Base-by-base conservation (phyloP, 2,888 invertebrate species). In the Andrena minutula region DNA sequence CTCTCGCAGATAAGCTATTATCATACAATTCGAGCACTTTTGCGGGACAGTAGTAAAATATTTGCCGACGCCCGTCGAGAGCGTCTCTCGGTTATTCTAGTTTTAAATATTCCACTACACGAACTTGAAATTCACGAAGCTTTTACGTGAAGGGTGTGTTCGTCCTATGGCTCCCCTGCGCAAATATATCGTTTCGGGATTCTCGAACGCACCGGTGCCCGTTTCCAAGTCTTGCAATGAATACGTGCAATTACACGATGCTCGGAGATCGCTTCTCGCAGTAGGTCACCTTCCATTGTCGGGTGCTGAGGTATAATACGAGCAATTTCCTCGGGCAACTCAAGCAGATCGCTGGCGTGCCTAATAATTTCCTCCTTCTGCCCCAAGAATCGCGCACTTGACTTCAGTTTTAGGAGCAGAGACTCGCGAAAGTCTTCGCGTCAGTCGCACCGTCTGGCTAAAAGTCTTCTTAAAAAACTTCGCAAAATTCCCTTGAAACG, bases 331-430 rank as follows among this genome's bases (percentile, higher is more conserved):
- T 75, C 53, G 63, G 71, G 41, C 69, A 78, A 78, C 66, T 86
- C 63, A 51, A 78, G 70, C 74, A 73, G 76, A 78, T 81, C 78
- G 78, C 49, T 69, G 75, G 61, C 75, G 58, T 35, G 71, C 70
- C 68, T 80, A 83, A 83, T 75, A 78, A 83, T 83, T 83, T 83
- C 75, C 86, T 79, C 64, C 41, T 86, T 68, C 73, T 78, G 72
- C 72, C 72, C 53, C 66, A 71, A 83, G 73, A 84, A 75, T 68
- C 58, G 35, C 69, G 51, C 65, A 12, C 53, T 49, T 47, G 20
- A 28, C 35, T 65, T 63, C 66, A 78, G 75, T 83, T 86, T 71
- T 56, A 72, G 12, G 23, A 10, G 16, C 35, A 47, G 77, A 74
- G 47, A 49, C 73, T 26, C 41, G 12, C 41, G 20, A 20, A 20